A percentile compares a stretch with the other conserved stretches of the same genome.
phyloP scores from a whole-genome alignment of 2,113 vertebrate genomes.

The Lethenteron reissneri region DNA sequence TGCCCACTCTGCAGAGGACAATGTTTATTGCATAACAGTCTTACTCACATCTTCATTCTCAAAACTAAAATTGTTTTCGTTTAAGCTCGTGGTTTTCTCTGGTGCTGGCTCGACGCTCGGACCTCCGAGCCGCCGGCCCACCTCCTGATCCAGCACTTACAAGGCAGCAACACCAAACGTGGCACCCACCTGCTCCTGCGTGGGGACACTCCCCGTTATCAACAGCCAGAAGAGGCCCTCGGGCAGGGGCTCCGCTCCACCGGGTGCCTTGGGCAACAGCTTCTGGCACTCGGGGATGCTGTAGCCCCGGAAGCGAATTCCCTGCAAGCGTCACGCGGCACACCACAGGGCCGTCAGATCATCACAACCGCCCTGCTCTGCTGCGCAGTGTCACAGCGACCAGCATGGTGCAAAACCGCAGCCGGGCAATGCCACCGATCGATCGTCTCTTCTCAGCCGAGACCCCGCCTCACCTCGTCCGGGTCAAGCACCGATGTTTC shows the following conservation, averaged over 20 bases:
- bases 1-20: too few relatives aligned
- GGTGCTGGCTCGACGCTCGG: too few relatives aligned
- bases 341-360: background rate
- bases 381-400: background rate
- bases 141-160: too few relatives aligned
- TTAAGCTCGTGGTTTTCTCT: too few relatives aligned
- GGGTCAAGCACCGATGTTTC: slow-evolving; percentile 88
- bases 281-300: slow-evolving; percentile 91
- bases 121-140: too few relatives aligned
- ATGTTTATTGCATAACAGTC: too few relatives aligned
- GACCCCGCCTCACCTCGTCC: slow-evolving; percentile 46
- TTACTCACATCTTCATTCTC: too few relatives aligned
- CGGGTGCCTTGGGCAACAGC: slow-evolving; percentile 56
- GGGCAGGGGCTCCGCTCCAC: slow-evolving; percentile 65
- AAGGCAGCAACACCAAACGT: too few relatives aligned
- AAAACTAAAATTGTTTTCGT: too few relatives aligned
- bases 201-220: slow-evolving; percentile 64
- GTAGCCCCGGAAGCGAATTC: slow-evolving; percentile 79
- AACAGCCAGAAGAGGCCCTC: slow-evolving; percentile 91
- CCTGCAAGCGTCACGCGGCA: slow-evolving; percentile 23
- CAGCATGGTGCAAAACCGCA: too few relatives aligned
- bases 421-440: too few relatives aligned
- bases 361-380: background rate
- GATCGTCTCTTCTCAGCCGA: background rate
- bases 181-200: slow-evolving; percentile 54